These are phyloP conservation scores for Coendou prehensilis DNA, from an alignment of 2,797 vertebrate species.

Conservation along the genomic window DNA sequence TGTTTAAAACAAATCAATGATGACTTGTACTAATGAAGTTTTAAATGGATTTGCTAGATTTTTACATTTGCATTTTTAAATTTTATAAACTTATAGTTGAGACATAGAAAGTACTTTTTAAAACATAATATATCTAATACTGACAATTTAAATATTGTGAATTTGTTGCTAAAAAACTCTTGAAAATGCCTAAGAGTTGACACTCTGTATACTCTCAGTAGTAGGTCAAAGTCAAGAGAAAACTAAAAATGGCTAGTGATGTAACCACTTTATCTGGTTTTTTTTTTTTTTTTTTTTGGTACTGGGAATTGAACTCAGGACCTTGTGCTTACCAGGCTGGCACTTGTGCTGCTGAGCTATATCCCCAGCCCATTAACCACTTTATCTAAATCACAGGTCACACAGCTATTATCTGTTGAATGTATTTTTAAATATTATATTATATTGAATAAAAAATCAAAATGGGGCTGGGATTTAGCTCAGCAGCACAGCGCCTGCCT, in stretches of 20 bases:
- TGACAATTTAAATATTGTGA: not conserved
- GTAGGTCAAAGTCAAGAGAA: not conserved
- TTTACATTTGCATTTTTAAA: constrained; percentile 29
- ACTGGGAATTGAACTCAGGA: too few species aligned
- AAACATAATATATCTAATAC: constrained; percentile 19
- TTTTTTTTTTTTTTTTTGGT: too few species aligned
- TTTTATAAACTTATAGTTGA: not conserved
- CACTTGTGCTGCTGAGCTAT: too few species aligned
- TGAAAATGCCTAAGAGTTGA: not conserved
- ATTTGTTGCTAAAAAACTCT: constrained; percentile 28
- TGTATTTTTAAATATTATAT: not conserved
- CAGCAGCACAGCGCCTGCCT: too few species aligned
- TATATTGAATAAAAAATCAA: not conserved
- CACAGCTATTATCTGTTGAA: not conserved
- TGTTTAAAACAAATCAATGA: constrained; percentile 15
- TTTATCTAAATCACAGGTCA: not conserved
- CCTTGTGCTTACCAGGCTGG: too few species aligned
- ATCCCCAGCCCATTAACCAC: not conserved
- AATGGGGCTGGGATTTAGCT: too few species aligned
- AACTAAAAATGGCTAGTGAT: not conserved
- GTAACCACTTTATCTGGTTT: not conserved
- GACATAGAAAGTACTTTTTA: not conserved
- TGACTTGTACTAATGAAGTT: not conserved
- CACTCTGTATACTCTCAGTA: not conserved
- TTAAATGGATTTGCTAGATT: not conserved